Base-by-base conservation (phyloP, 2,113 vertebrate genomes). In the Chloropsis cyanopogon region DNA sequence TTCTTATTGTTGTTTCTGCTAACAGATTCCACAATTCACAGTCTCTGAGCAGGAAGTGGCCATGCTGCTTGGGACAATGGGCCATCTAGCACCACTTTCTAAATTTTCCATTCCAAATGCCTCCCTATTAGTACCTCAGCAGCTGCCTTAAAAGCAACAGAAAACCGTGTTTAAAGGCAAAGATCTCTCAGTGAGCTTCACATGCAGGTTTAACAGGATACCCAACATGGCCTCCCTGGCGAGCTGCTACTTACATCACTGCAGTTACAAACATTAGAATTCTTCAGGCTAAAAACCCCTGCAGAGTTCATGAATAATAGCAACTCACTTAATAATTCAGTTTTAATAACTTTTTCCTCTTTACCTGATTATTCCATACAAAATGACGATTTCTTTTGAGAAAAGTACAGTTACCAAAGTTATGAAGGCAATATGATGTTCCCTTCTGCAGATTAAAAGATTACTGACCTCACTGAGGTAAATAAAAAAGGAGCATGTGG, bases 381-480 rank as follows among this genome's bases (percentile, higher is more conserved):
- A 87, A 90, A 68, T 15, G 8, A 52, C 4, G 2, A 46, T 66
- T 85, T 69, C 29, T 70, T 82, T 18, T 0, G 1, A 71, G 41
- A 78, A 47, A 59, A 64, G 35, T 22, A 26, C n/a, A 70, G 53
- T 49, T 60, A 82, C 11, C 52, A 77, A 68, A 86, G 50, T 49
- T 37, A 41, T 1, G 4, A 28, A 83, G 31, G 44, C 7, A 65
- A 24, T 10, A 14, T 19, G 52, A 72, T 35, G 12, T 65, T 79
- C 19, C 20, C 6, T 57, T 65, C 18, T 52, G 28, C 21, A 63
- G 66, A 66, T 70, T 5, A 47, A 42, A 21, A 85, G 46, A 59
- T 53, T 44, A 97, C 99, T 98, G 89, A 99, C 99, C 99, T 99
- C 99, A 95, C 99, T 99, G 97, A 99, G 99, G 98, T 99, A 99